These are phyloP conservation scores for Siniperca knerii DNA, from an alignment of 2,113 vertebrate genomes.

Conservation along the genomic window DNA sequence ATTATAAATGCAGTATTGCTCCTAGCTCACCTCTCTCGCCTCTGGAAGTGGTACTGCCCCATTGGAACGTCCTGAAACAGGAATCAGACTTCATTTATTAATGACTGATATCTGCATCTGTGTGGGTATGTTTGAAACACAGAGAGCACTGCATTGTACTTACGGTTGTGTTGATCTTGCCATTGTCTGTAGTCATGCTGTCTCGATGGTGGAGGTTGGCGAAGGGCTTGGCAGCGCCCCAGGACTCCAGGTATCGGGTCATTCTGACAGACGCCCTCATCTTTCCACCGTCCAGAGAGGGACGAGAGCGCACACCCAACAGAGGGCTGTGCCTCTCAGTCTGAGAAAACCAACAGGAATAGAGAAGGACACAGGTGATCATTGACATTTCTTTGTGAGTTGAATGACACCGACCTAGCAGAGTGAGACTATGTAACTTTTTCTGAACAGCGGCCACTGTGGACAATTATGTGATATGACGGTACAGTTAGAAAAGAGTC, in stretches of 20 bases:
- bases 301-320: conserved; percentile 89
- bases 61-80: conserved; percentile 92
- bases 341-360: conserved; percentile 70
- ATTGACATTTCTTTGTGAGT: background rate
- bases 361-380: background rate
- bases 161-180: conserved; percentile 97
- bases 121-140: background rate
- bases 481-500: no score
- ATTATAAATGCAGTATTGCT: background rate
- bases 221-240: conserved; percentile 99
- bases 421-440: background rate
- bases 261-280: conserved; percentile 98
- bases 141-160: conserved; percentile 24
- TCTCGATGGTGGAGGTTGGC: conserved; percentile 96
- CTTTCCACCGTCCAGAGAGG: conserved; percentile 91
- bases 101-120: background rate
- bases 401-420: background rate
- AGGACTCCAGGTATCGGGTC: conserved; percentile 98
- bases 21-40: conserved; percentile 90
- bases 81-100: background rate
- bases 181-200: conserved; percentile 98
- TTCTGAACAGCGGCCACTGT: background rate
- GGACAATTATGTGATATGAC: background rate
- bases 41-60: conserved; percentile 95
- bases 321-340: conserved; percentile 93